A percentile compares a stretch with the other conserved stretches of the same genome.
Conservation (phyloP, 2,888 invertebrate genomes). For the Ophioninae sp. region DNA sequence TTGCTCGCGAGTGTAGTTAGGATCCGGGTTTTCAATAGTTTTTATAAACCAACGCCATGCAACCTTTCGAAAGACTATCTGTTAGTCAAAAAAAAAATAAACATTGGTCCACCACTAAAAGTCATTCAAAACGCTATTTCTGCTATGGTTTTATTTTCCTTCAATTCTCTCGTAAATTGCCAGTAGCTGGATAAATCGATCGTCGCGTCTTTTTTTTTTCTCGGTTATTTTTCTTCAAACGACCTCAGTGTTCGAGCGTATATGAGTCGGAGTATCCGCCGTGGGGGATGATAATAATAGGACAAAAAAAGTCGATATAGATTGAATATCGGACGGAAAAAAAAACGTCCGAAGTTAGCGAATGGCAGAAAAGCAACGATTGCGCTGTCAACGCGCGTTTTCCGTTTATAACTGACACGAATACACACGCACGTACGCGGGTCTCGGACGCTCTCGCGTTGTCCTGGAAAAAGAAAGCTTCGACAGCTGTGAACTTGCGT, state of each 20-base stretch:
- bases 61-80: too few relatives aligned
- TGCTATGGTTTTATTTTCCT: not conserved
- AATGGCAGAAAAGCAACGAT: slow-evolving; percentile 58
- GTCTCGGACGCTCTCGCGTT: not conserved
- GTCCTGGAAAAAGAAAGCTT: not conserved
- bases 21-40: too few relatives aligned
- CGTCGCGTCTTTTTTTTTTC: not conserved
- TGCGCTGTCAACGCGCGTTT: slow-evolving; percentile 51
- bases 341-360: slow-evolving; percentile 25
- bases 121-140: not conserved
- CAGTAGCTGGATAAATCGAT: not conserved
- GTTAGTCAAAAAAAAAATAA: too few relatives aligned
- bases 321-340: slow-evolving; percentile 24
- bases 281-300: slow-evolving; percentile 2
- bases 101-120: not conserved
- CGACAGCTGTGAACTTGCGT: not conserved
- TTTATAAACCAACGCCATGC: too few relatives aligned
- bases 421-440: slow-evolving; percentile 1
- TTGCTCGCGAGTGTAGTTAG: too few relatives aligned
- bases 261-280: not conserved
- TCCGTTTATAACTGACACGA: not conserved
- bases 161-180: slow-evolving; percentile 6
- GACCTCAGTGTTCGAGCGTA: slow-evolving; percentile 11
- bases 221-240: slow-evolving; percentile 1
- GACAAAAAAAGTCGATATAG: slow-evolving; percentile 14